phyloP scores from a whole-genome alignment of 37 sponge, comb jelly and placozoan genomes.

The Corticium candelabrum region DNA sequence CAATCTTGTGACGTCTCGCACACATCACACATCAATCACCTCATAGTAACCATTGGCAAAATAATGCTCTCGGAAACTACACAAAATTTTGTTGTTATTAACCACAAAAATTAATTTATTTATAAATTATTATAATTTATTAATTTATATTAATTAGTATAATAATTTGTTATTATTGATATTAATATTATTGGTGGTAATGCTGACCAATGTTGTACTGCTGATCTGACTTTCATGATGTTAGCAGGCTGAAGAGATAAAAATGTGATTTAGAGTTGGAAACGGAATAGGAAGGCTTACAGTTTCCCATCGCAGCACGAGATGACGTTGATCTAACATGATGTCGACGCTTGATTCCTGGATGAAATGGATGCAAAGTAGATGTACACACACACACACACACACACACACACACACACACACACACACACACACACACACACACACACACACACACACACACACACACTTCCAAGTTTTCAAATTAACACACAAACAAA shows the following conservation, averaged over 20 bases:
- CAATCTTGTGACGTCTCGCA: no score
- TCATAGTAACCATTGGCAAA: slow-evolving; percentile 86
- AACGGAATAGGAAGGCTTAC: slow-evolving; percentile 16
- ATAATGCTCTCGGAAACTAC: slow-evolving; percentile 88
- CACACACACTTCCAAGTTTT: no score
- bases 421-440: background rate
- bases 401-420: background rate
- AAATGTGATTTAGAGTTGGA: background rate
- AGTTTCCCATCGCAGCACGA: slow-evolving; percentile 85
- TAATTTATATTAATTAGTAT: background rate
- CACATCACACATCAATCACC: slow-evolving; percentile 25
- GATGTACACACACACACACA: background rate
- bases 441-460: background rate
- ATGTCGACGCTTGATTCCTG: slow-evolving; percentile 64
- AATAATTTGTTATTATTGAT: background rate
- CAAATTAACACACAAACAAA: background rate
- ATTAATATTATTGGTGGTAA: no score
- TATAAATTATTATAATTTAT: no score
- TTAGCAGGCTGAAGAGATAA: slow-evolving; percentile 49
- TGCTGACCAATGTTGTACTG: slow-evolving; percentile 51
- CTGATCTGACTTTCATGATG: slow-evolving; percentile 59
- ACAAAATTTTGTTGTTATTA: slow-evolving; percentile 7
- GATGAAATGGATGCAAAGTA: background rate
- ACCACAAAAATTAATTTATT: background rate
- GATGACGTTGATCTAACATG: slow-evolving; percentile 83